Percentiles rank a stretch among this genome's conserved stretches.
Evolutionary conservation across 2,113 vertebrate species (phyloP).

Genomic region (Pavo muticus): DNA sequence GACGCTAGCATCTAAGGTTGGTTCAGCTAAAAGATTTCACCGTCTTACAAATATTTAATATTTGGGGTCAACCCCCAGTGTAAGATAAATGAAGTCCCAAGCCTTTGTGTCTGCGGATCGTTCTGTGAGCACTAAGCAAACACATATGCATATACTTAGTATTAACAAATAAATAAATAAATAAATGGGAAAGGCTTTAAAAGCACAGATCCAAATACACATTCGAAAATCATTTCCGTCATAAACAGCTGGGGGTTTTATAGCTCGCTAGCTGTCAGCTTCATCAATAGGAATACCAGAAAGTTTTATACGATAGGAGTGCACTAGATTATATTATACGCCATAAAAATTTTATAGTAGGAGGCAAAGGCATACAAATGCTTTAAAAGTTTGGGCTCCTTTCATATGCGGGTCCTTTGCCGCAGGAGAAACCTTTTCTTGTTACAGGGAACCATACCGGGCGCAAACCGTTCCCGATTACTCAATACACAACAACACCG

Average conservation of each 20-base stretch:
- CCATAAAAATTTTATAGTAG: conserved; percentile 35
- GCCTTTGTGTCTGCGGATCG: neutral
- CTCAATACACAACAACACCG: neutral
- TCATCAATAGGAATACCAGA: neutral
- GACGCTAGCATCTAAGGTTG: neutral
- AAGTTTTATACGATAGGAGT: neutral
- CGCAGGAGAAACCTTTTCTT: neutral
- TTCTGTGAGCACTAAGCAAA: conserved; percentile 18
- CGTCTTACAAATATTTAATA: neutral
- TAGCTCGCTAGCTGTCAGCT: conserved; percentile 15
- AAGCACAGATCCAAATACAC: neutral
- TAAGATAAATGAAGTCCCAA: neutral
- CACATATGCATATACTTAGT: neutral
- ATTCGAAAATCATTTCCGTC: neutral
- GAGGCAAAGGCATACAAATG: neutral
- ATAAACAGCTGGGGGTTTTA: conserved; percentile 45
- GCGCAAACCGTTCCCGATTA: neutral
- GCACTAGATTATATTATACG: neutral
- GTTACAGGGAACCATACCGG: neutral
- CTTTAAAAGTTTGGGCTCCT: conserved; percentile 9
- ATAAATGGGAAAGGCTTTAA: neutral
- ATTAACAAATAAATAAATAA: neutral
- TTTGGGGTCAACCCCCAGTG: neutral
- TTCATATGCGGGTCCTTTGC: neutral
- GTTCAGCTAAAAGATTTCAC: neutral